phyloP scores from a whole-genome alignment of 2,888 invertebrate genomes.

The Eupithecia tripunctaria region DNA sequence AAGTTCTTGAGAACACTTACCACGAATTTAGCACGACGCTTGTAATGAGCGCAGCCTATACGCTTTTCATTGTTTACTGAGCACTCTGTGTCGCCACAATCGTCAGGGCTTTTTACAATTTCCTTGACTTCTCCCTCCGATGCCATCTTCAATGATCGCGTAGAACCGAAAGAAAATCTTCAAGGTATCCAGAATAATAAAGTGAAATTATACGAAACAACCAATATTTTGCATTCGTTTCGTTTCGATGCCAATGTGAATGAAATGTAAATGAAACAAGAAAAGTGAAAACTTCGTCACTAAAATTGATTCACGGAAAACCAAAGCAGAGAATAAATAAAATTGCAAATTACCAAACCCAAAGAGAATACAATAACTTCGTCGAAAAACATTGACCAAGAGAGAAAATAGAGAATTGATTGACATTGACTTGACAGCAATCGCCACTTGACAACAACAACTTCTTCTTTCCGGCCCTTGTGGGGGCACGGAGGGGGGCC shows the following conservation, averaged over 20 bases:
- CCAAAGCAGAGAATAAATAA: too few species aligned
- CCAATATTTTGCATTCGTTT: not conserved
- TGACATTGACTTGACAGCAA: too few species aligned
- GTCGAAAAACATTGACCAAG: too few species aligned
- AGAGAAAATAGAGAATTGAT: too few species aligned
- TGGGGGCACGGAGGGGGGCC: too few species aligned
- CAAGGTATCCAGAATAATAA: slow-evolving; percentile 38
- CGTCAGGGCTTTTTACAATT: slow-evolving; percentile 7
- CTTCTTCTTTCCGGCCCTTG: too few species aligned
- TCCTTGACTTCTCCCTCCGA: slow-evolving; percentile 56
- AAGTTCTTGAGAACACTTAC: slow-evolving; percentile 81
- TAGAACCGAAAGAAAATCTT: slow-evolving; percentile 37
- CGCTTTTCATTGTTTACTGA: slow-evolving; percentile 73
- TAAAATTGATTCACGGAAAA: too few species aligned
- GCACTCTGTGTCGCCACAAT: slow-evolving; percentile 52
- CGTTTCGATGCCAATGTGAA: too few species aligned
- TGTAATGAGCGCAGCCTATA: slow-evolving; percentile 92
- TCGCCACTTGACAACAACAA: too few species aligned
- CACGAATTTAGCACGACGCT: slow-evolving; percentile 93
- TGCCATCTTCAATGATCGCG: slow-evolving; percentile 63
- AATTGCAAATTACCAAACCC: too few species aligned
- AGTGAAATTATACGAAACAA: not conserved
- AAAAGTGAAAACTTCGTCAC: too few species aligned
- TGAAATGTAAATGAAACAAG: not conserved
- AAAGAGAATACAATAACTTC: too few species aligned